Base-by-base conservation (phyloP, 2,797 vertebrate genomes). In the Enteromius mattozi region DNA sequence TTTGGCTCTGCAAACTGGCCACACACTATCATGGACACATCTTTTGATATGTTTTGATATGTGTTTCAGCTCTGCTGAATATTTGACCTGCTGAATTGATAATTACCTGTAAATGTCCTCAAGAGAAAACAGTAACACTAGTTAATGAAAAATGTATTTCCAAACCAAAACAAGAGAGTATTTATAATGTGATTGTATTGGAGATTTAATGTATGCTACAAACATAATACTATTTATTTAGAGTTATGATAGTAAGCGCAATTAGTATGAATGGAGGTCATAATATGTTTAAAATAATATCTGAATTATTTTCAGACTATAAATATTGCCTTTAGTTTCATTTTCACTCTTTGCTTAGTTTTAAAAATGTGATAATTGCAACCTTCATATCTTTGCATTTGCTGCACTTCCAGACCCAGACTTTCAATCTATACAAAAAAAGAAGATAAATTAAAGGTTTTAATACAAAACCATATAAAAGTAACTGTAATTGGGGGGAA, bases 1-100 rank as follows among this genome's bases (percentile, higher is more conserved):
- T 81, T 69, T 70, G 79, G 49, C 79, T 56, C 14, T 13, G 24
- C n/a, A 42, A 72, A 59, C n/a, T 81, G 68, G 37, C 69, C 68
- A 72, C 80, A 61, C 69, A 81, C 51, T 33, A 54, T 35, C 13
- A 35, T 9, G 0, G 14, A 37, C 33, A 80, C 24, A n/a, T 40
- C 13, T 47, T 68, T 54, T 54, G 51, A 37, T 7, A 47, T 14
- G 21, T 30, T 80, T 40, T 30, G 45, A 81, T 42, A 54, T 21
- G 16, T 21, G n/a, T 27, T 19, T 74, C 40, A 63, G 19, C 33
- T 47, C 13, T 61, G 37, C 54, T 47, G 10, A 65, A 65, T 33
- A 47, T 17, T 17, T 76, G 30, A n/a, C 5, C 17, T 27, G n/a
- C 71, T 47, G 17, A 65, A 30, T 8, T 42, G 75, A 27, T 78